Conservation (phyloP, 2,888 invertebrate genomes). For the Euplagia quadripunctaria region DNA sequence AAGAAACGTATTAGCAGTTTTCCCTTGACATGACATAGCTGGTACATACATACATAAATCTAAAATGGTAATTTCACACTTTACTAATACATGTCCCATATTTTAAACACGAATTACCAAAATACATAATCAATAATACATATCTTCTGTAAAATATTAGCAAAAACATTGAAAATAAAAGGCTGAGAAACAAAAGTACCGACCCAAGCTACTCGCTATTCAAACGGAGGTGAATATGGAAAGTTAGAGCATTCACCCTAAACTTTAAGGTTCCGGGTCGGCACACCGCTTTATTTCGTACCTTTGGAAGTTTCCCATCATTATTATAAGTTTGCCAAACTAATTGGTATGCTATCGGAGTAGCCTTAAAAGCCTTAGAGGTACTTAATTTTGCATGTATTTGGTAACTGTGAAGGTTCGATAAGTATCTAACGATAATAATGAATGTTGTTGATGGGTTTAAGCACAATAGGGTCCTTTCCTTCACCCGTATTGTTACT, state of each 20-base stretch:
- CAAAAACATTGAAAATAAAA: conserved; percentile 7
- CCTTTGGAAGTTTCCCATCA: conserved; percentile 41
- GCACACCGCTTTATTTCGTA: conserved; percentile 44
- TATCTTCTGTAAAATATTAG: background rate
- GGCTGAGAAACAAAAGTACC: background rate
- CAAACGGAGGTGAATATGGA: conserved; percentile 37
- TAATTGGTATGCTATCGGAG: conserved; percentile 45
- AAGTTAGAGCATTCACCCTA: conserved; percentile 37
- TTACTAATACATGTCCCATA: no score
- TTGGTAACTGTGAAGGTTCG: conserved; percentile 28
- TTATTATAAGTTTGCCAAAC: conserved; percentile 45
- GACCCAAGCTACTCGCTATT: conserved; percentile 2
- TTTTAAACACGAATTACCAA: no score
- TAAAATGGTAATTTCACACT: no score
- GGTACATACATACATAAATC: no score
- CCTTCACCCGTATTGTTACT: background rate
- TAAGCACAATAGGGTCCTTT: background rate
- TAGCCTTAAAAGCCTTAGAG: conserved; percentile 18
- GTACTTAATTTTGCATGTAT: conserved; percentile 32
- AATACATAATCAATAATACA: no score
- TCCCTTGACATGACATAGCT: no score
- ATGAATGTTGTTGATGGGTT: conserved; percentile 6
- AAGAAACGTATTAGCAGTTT: no score
- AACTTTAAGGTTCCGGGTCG: conserved; percentile 41
- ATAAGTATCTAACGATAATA: conserved; percentile 21